Conservation (phyloP, 2,888 invertebrate species). For the Colletes collaris region DNA sequence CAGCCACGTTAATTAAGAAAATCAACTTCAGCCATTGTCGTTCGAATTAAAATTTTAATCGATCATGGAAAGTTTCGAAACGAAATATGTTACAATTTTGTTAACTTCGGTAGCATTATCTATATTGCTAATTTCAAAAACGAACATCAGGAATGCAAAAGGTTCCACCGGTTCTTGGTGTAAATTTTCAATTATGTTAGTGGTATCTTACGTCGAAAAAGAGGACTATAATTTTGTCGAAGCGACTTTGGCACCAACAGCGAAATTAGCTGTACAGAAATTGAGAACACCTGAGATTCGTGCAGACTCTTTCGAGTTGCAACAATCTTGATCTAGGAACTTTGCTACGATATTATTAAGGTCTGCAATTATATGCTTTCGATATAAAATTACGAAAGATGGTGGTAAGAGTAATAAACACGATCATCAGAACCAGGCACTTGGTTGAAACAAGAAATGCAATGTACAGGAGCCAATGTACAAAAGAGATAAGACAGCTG, state of each 20-base stretch:
- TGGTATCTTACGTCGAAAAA: too few species aligned
- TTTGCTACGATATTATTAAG: slow-evolving; percentile 26
- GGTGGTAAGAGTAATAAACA: slow-evolving; percentile 6
- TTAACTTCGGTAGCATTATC: too few species aligned
- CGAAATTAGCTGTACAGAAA: not conserved
- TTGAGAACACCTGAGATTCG: slow-evolving; percentile 12
- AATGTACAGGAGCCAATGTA: not conserved
- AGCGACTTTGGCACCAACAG: not conserved
- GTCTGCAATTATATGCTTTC: slow-evolving; percentile 11
- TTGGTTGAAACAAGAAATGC: not conserved
- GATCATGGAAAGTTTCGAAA: too few species aligned
- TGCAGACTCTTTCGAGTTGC: slow-evolving; percentile 6
- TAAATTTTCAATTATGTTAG: too few species aligned
- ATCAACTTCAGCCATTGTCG: not conserved
- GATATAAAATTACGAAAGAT: slow-evolving; percentile 14
- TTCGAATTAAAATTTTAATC: not conserved
- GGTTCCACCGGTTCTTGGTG: too few species aligned
- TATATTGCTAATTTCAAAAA: too few species aligned
- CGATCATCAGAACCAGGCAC: not conserved
- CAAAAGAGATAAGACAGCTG: not conserved
- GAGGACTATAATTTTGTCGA: too few species aligned
- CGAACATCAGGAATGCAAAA: too few species aligned
- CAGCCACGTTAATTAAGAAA: slow-evolving; percentile 28
- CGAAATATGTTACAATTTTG: too few species aligned
- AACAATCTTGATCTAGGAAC: slow-evolving; percentile 34